Percentiles rank a stretch among this genome's conserved stretches.
phyloP scores from a whole-genome alignment of 2,797 vertebrate genomes.

The Arvicola amphibius region DNA sequence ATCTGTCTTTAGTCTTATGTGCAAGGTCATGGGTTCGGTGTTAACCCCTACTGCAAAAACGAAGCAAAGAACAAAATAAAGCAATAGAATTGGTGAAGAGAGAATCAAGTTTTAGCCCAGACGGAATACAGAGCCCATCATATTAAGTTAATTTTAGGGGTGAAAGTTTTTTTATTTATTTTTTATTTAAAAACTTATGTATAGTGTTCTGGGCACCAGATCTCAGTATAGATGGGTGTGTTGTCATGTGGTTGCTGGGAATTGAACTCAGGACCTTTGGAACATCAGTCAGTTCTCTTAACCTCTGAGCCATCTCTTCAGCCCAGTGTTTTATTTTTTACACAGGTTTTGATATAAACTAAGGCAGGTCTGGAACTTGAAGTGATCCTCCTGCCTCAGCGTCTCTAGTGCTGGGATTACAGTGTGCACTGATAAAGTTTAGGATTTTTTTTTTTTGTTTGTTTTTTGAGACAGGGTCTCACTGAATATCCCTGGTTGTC shows the following conservation, averaged over 20 bases:
- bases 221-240: no score
- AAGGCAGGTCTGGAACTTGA: neutral
- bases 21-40: neutral
- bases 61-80: neutral
- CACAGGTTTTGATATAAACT: neutral
- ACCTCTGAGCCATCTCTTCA: no score
- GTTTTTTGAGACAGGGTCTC: neutral
- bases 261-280: no score
- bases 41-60: neutral
- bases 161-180: neutral
- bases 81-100: neutral
- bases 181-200: no score
- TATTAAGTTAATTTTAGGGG: neutral
- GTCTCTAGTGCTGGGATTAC: neutral
- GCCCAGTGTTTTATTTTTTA: no score
- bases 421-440: neutral
- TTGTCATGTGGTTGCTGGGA: no score
- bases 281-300: no score
- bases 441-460: no score
- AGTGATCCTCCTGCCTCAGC: neutral
- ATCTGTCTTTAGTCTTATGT: neutral
- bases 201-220: no score
- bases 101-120: neutral
- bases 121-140: neutral
- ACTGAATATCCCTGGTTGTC: neutral